Base-by-base conservation (phyloP, 2,888 invertebrate genomes). In the Polymixis lichenea region DNA sequence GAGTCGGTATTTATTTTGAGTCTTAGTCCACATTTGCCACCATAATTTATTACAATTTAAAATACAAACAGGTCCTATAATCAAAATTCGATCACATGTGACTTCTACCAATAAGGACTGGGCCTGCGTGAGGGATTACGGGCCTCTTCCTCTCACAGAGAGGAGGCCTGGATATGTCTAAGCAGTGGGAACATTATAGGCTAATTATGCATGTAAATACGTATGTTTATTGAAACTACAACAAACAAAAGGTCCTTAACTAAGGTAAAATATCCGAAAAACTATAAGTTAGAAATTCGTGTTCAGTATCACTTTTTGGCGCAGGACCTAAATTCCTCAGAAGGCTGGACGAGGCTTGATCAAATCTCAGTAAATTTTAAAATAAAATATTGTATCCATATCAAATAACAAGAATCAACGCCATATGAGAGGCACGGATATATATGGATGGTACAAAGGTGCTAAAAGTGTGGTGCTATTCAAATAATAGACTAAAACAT, bases 241-340 rank as follows among this genome's bases (percentile, higher is more conserved):
- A n/a, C 5, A 11, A 58, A 17, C 7, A 60, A 15, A 51, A 60
- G 28, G 13, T 58, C 8, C 22, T 3, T 22, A 38, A 22, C n/a
- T 22, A 62, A 76, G 22, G 38, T 17, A 19, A 11, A 28, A 51
- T 17, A 5, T 49, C 19, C 25, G 19, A 17, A 77, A 58, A 11
- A 15, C 13, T 7, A 28, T 9, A 51, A 15, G 3, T 43, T n/a
- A 51, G 19, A 78, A 53, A 25, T 46, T 76, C 32, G 58, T 46
- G 46, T 51, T 58, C n/a, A 78, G 60, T 22, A 43, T 32, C 53
- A 25, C 43, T 69, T 53, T 68, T 53, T 68, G 22, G 6, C 60
- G 60, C 61, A 60, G 51, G 43, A 69, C 32, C 32, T 19, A 17
- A 22, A 55, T 71, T 53, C 22, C 46, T 5, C 17, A 58, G 22